Conservation (phyloP, 2,888 invertebrate genomes). For the Cephus pygmeus region DNA sequence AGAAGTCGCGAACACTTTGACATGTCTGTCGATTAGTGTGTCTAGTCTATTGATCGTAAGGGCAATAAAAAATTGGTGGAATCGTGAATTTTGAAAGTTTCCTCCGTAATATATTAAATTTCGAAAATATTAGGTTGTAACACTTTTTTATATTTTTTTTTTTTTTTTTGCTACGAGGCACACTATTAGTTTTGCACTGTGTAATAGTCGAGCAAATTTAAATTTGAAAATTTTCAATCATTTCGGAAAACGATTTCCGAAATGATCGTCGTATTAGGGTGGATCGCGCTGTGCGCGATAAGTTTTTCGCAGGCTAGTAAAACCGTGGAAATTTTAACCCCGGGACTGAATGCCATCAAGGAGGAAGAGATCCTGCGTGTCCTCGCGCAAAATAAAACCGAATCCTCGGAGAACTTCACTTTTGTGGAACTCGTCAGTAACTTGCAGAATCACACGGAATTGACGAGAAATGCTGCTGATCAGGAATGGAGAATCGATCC, state of each 20-base stretch:
- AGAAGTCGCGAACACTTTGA: neutral
- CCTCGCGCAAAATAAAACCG: slow-evolving; percentile 40
- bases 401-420: slow-evolving; percentile 50
- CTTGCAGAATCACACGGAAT: slow-evolving; percentile 35
- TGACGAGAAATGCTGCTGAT: slow-evolving; percentile 16
- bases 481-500: slow-evolving; percentile 22
- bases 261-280: neutral
- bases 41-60: neutral
- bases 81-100: neutral
- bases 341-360: slow-evolving; percentile 40
- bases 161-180: neutral
- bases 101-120: neutral
- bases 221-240: neutral
- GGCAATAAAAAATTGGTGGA: neutral
- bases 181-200: neutral
- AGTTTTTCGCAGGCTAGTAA: slow-evolving; percentile 30
- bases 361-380: slow-evolving; percentile 54
- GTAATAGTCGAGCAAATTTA: neutral
- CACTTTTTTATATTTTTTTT: neutral
- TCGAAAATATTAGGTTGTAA: neutral
- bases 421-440: slow-evolving; percentile 47
- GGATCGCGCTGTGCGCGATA: slow-evolving; percentile 17
- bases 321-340: slow-evolving; percentile 46
- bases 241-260: neutral
- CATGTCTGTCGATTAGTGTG: neutral